phyloP scores from a whole-genome alignment of 2,888 invertebrate genomes.

The Caenorhabditis virilis region DNA sequence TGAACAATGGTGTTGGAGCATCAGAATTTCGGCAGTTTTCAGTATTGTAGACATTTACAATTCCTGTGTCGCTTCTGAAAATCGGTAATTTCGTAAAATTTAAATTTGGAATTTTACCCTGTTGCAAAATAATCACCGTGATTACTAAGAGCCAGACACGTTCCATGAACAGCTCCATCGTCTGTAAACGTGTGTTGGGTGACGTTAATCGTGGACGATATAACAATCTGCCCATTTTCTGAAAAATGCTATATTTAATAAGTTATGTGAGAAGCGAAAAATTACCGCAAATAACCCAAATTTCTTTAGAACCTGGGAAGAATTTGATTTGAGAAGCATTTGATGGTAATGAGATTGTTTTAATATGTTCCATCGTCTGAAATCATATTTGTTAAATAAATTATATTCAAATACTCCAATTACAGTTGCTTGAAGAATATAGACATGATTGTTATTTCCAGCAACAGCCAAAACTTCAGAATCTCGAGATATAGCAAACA shows the following conservation, averaged over 20 bases:
- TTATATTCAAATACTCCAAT: slow-evolving; percentile 12
- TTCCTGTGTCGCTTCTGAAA: slow-evolving; percentile 45
- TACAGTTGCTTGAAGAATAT: slow-evolving; percentile 39
- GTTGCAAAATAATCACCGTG: slow-evolving; percentile 43
- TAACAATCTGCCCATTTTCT: slow-evolving; percentile 38
- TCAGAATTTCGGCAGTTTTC: slow-evolving; percentile 12
- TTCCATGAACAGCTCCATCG: slow-evolving; percentile 46
- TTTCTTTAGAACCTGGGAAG: slow-evolving; percentile 32
- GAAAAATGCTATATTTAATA: too few relatives aligned
- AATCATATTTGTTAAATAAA: slow-evolving; percentile 8
- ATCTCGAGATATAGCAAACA: slow-evolving; percentile 42
- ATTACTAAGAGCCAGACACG: slow-evolving; percentile 33
- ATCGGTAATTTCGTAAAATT: slow-evolving; percentile 1
- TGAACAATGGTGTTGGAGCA: slow-evolving; percentile 34
- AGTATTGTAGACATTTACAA: slow-evolving; percentile 43
- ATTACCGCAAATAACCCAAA: slow-evolving; percentile 44
- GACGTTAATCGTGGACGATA: slow-evolving; percentile 9
- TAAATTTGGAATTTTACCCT: slow-evolving; percentile 18
- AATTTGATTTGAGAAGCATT: slow-evolving; percentile 33
- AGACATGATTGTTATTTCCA: slow-evolving; percentile 32
- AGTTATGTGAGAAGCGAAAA: too few relatives aligned
- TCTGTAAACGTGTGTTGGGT: slow-evolving; percentile 39
- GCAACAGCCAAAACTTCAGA: slow-evolving; percentile 37
- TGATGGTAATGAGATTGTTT: slow-evolving; percentile 31
- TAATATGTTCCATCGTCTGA: slow-evolving; percentile 49